Evolutionary conservation across 2,888 invertebrate genomes (phyloP).

Genomic region (Brachyopa scutellaris): DNA sequence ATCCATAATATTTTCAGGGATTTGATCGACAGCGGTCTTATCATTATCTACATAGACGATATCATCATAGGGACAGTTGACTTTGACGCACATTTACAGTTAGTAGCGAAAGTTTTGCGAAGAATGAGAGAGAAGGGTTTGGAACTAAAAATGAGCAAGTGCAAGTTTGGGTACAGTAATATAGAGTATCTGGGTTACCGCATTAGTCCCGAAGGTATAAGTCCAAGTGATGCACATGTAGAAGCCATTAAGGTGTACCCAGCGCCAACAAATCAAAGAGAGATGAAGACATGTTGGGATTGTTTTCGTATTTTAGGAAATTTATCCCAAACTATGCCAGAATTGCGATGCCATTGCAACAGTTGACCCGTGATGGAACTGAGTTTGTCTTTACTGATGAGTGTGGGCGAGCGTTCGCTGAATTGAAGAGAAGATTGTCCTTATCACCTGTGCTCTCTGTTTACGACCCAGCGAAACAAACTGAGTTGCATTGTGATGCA

Average conservation of each 20-base stretch:
- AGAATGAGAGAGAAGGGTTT: constrained; percentile 36
- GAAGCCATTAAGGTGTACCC: constrained; percentile 21
- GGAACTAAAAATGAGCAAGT: too few relatives aligned
- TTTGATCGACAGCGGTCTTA: too few relatives aligned
- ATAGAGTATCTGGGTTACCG: constrained; percentile 50
- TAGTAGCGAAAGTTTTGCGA: constrained; percentile 28
- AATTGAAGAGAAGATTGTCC: too few relatives aligned
- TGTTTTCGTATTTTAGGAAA: constrained; percentile 60
- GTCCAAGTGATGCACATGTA: constrained; percentile 44
- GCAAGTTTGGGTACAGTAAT: too few relatives aligned
- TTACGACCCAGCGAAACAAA: constrained; percentile 72
- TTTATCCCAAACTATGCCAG: constrained; percentile 55
- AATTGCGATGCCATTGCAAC: constrained; percentile 46
- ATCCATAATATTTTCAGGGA: too few relatives aligned
- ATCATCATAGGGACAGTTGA: too few relatives aligned
- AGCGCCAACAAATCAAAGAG: constrained; percentile 9
- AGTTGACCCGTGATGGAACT: constrained; percentile 12
- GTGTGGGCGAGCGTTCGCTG: constrained; percentile 1
- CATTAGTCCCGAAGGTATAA: constrained; percentile 33
- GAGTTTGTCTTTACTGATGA: constrained; percentile 27
- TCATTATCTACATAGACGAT: too few relatives aligned
- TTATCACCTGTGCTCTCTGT: constrained; percentile 74
- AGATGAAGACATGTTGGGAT: constrained; percentile 53
- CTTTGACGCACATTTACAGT: too few relatives aligned
- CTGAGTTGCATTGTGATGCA: constrained; percentile 76